Evolutionary conservation across 2,113 vertebrate genomes (phyloP).

Genomic region (Marcusenius ussheri): DNA sequence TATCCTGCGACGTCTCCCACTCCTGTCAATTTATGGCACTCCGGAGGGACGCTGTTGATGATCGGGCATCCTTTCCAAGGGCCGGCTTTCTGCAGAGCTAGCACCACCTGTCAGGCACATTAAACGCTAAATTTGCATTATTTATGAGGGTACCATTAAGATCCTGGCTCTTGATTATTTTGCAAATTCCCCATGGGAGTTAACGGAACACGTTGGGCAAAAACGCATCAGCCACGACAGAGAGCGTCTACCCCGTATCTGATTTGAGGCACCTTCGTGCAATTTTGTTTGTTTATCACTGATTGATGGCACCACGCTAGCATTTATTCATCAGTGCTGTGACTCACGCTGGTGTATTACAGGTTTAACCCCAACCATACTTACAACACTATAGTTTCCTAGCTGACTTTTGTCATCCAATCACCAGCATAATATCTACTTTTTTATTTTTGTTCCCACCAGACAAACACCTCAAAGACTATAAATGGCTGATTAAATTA

Average conservation of each 20-base stretch:
- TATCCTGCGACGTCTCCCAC: conserved; percentile 46
- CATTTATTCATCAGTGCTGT: conserved; percentile 45
- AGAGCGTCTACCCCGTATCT: neutral
- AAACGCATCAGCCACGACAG: conserved; percentile 1
- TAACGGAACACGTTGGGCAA: neutral
- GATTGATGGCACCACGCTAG: conserved; percentile 46
- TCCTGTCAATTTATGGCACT: conserved; percentile 58
- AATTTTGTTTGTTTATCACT: conserved; percentile 36
- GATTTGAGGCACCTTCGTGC: neutral
- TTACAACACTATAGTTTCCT: conserved; percentile 55
- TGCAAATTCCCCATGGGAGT: conserved; percentile 43
- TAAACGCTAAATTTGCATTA: conserved; percentile 61
- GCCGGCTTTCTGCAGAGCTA: conserved; percentile 54
- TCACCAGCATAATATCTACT: conserved; percentile 35
- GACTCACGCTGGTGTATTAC: conserved; percentile 49
- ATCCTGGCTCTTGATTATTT: conserved; percentile 57
- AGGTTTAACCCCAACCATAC: conserved; percentile 47
- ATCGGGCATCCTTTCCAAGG: conserved; percentile 53
- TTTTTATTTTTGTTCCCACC: conserved; percentile 19
- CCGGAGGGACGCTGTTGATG: conserved; percentile 54
- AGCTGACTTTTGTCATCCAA: conserved; percentile 56
- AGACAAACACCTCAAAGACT: conserved; percentile 36
- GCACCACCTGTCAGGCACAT: conserved; percentile 57
- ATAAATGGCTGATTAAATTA: conserved; percentile 64
- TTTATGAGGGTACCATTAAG: conserved; percentile 63